phyloP scores from a whole-genome alignment of 64 coral and sea anemone genomes.

The Astreopora myriophthalma region DNA sequence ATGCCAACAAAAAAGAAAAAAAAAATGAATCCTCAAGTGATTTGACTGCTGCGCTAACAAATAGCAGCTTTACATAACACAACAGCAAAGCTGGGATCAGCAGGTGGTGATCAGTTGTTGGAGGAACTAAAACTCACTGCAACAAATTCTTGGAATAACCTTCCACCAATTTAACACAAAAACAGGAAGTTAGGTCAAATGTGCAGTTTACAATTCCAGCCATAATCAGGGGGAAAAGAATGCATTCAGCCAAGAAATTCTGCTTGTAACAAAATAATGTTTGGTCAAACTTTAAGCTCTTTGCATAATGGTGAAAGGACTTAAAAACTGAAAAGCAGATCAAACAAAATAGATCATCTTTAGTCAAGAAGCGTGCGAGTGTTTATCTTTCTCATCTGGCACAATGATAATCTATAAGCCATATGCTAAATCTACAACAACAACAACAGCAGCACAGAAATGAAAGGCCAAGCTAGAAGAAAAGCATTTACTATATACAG shows the following conservation, averaged over 20 bases:
- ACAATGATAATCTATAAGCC: not conserved
- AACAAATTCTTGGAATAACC: conserved; percentile 22
- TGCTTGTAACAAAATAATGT: not conserved
- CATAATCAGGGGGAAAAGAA: not conserved
- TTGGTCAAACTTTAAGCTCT: not conserved
- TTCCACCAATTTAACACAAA: not conserved
- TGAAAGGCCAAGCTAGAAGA: not conserved
- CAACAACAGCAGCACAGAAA: not conserved
- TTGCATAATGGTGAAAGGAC: not conserved
- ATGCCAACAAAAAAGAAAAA: too few species aligned
- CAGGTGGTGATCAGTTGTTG: not conserved
- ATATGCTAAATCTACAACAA: not conserved
- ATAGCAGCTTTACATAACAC: not conserved
- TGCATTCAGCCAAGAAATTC: not conserved
- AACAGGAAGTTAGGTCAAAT: conserved; percentile 36
- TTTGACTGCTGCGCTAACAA: not conserved
- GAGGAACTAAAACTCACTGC: not conserved
- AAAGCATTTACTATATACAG: not conserved
- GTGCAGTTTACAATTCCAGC: not conserved
- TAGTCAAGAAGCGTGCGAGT: not conserved
- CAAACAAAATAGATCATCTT: not conserved
- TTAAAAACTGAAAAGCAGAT: conserved; percentile 21
- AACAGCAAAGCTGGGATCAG: not conserved
- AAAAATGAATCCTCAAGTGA: not conserved
- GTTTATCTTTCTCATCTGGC: conserved; percentile 16